Base-by-base conservation (phyloP, 2,888 invertebrate species). In the Cataglyphis livida region DNA sequence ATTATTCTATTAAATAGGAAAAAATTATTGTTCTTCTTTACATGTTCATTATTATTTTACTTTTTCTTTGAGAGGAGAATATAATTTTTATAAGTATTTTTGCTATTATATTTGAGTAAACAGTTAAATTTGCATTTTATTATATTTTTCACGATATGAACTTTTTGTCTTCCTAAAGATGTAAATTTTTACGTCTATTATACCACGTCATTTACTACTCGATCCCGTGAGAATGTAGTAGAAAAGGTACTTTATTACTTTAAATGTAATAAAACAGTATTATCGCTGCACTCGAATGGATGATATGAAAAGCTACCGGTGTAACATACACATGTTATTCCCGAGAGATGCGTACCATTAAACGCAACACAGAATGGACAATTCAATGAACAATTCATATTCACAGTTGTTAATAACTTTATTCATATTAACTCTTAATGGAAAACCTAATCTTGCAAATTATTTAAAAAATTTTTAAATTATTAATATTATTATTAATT, bases 281-380 rank as follows among this genome's bases (percentile, higher is more conserved):
- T 73, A 62, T 61, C 61, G n/a, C 21, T 81, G 48, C n/a, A 75
- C 48, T 61, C 48, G 76, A 74, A 73, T 81, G 48, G 38, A 75
- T 68, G 51, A 21, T 78, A 41, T 44, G 57, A 59, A 78, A 32
- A 78, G 41, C 54, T 54, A 54, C 65, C 28, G 38, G 32, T 78
- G 57, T 68, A 57, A 78, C 32, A 70, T 57, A 41, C 25, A 68
- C 32, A 57, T 15, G 66, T 78, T 78, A 44, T 59, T 78, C 57
- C 57, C 57, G 21, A 59, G 78, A 68, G 54, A 44, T 57, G 59
- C 41, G 57, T 57, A 10, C 10, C 12, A 44, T 68, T 78, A 68
- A 68, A 78, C 68, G 4, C 21, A 62, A 64, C 48, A 7, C 32
- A 59, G n/a, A 68, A 32, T 32, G 21, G 32, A 78, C 57, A 25